Conservation (phyloP, 2,797 vertebrate species). For the Odontamblyopus lacepedii region DNA sequence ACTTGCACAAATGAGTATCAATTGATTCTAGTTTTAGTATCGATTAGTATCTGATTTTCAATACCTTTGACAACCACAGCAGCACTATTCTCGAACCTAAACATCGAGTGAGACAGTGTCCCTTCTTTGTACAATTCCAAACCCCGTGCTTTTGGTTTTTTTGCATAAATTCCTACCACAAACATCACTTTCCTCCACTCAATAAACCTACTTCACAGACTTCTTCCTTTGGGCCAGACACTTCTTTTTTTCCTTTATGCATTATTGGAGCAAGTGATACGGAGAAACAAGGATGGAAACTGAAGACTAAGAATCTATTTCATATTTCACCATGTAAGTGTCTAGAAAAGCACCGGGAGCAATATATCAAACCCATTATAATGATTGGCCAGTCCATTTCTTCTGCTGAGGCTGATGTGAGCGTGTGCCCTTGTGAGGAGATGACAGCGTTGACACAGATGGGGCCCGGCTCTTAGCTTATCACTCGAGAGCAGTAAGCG, state of each 20-base stretch:
- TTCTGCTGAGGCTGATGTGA: not conserved
- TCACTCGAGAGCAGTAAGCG: constrained; percentile 45
- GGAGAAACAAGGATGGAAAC: not conserved
- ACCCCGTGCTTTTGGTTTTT: no score
- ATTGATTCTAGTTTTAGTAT: no score
- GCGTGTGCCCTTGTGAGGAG: not conserved
- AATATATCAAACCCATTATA: not conserved
- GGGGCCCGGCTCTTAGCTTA: constrained; percentile 27
- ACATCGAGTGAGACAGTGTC: no score
- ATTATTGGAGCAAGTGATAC: not conserved
- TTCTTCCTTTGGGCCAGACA: not conserved
- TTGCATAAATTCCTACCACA: not conserved
- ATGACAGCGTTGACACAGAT: constrained; percentile 19
- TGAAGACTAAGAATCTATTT: not conserved
- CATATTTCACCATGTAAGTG: no score
- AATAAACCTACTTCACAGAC: not conserved
- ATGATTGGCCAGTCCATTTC: not conserved
- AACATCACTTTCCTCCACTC: not conserved
- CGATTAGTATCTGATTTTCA: no score
- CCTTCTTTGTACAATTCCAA: no score
- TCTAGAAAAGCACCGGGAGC: not conserved
- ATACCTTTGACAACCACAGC: no score
- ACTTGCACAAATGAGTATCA: no score
- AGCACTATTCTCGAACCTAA: no score
- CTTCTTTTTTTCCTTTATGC: no score